Percentiles rank a stretch among this genome's conserved stretches.
Evolutionary conservation across 2,888 invertebrate genomes (phyloP).

Genomic region (Camponotus fellah): DNA sequence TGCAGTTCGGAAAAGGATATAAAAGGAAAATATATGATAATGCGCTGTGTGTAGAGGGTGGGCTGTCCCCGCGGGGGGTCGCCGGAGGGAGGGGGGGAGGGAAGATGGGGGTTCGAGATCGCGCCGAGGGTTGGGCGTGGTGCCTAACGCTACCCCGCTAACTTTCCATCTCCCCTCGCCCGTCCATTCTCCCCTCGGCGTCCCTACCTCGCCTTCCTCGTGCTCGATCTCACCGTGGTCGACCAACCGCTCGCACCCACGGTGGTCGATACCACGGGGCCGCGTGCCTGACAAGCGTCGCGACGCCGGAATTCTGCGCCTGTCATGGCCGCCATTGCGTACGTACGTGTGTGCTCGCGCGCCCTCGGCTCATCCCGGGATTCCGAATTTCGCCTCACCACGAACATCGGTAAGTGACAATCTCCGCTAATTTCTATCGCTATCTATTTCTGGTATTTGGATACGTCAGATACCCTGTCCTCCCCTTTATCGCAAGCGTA

Average conservation of each 20-base stretch:
- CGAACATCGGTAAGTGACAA: slow-evolving; percentile 61
- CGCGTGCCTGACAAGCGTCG: slow-evolving; percentile 82
- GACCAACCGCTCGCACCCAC: slow-evolving; percentile 60
- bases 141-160: slow-evolving; percentile 74
- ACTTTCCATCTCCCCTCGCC: slow-evolving; percentile 52
- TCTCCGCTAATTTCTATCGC: slow-evolving; percentile 35
- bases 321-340: slow-evolving; percentile 82
- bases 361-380: slow-evolving; percentile 49
- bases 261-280: slow-evolving; percentile 85
- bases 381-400: slow-evolving; percentile 20
- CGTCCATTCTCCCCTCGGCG: slow-evolving; percentile 32
- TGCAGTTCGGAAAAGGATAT: slow-evolving; percentile 80
- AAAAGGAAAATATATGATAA: slow-evolving; percentile 83
- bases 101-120: slow-evolving; percentile 78
- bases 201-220: slow-evolving; percentile 50
- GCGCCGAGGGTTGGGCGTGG: slow-evolving; percentile 85
- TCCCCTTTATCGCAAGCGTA: neutral
- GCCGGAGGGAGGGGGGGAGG: slow-evolving; percentile 63
- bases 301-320: slow-evolving; percentile 83
- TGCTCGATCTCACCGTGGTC: slow-evolving; percentile 56
- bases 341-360: slow-evolving; percentile 64
- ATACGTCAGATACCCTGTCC: neutral
- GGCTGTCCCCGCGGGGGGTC: slow-evolving; percentile 61
- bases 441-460: too few relatives aligned
- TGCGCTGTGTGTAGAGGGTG: slow-evolving; percentile 68